A percentile compares a stretch with the other conserved stretches of the same genome.
These are phyloP conservation scores for Leucozona laternaria DNA, from an alignment of 2,888 invertebrate species.

Conservation along the genomic window DNA sequence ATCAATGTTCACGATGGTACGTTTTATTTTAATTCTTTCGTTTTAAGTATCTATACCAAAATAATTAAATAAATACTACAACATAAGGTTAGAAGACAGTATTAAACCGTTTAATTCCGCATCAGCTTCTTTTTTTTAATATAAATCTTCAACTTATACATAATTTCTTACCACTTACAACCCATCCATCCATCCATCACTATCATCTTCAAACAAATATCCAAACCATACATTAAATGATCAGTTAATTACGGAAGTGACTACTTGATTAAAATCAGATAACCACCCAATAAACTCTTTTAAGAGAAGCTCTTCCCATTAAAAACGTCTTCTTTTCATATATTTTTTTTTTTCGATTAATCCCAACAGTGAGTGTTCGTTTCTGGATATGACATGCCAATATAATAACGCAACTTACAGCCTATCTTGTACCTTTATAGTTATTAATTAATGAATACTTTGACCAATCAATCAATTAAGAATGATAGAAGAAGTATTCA, in stretches of 20 bases:
- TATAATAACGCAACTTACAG: conserved; percentile 23
- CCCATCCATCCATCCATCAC: conserved; percentile 14
- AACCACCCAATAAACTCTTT: conserved; percentile 52
- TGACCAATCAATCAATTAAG: conserved; percentile 68
- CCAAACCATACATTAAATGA: conserved; percentile 36
- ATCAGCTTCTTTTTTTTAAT: background rate
- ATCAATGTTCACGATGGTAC: no score
- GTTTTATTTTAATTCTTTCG: background rate
- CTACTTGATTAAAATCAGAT: conserved; percentile 51
- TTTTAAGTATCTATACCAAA: background rate
- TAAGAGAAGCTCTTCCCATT: conserved; percentile 27
- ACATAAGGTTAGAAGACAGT: background rate
- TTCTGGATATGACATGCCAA: conserved; percentile 20
- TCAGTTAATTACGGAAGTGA: conserved; percentile 61
- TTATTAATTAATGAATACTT: conserved; percentile 59
- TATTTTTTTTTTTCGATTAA: conserved; percentile 3
- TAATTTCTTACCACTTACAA: conserved; percentile 9
- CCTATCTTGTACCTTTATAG: conserved; percentile 33
- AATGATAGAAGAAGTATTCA: conserved; percentile 28
- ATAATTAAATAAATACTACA: background rate
- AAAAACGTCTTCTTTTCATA: conserved; percentile 28
- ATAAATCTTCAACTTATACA: conserved; percentile 5
- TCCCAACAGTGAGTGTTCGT: background rate
- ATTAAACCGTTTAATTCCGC: background rate
- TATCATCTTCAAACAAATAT: conserved; percentile 8